Conservation (phyloP, 1,140 invertebrate species). For the Microplitis mediator region DNA sequence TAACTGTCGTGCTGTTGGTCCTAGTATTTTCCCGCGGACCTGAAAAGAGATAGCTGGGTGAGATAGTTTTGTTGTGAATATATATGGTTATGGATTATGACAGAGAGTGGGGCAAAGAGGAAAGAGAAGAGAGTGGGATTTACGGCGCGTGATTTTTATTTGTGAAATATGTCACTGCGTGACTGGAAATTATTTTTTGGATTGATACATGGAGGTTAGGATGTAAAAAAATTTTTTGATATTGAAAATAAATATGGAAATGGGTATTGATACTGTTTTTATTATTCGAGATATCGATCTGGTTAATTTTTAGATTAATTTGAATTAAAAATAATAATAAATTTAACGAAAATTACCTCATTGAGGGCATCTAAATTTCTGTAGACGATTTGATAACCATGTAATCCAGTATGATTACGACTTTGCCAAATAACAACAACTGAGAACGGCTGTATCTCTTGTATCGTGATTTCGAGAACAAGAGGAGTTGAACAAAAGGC, state of each 20-base stretch:
- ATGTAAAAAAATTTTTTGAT: too few species aligned
- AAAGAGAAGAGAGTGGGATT: too few species aligned
- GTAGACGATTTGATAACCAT: constrained; percentile 85
- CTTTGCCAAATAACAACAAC: constrained; percentile 88
- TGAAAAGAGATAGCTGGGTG: constrained; percentile 49
- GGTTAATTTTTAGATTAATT: neutral
- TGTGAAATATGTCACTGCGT: too few species aligned
- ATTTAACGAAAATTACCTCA: constrained; percentile 51
- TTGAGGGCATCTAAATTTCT: constrained; percentile 73
- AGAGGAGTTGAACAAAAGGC: constrained; percentile 82
- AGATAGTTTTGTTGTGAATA: too few species aligned
- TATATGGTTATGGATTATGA: too few species aligned
- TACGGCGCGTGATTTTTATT: too few species aligned
- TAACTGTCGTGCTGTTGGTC: constrained; percentile 71
- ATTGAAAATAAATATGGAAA: too few species aligned
- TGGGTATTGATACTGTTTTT: too few species aligned
- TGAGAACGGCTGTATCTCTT: constrained; percentile 86
- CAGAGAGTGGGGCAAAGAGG: too few species aligned
- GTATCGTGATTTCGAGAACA: constrained; percentile 80
- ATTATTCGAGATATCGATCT: too few species aligned
- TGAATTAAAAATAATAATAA: neutral
- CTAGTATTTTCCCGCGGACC: constrained; percentile 74
- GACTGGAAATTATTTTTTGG: too few species aligned
- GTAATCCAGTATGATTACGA: constrained; percentile 84
- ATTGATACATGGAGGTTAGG: too few species aligned